Conservation (phyloP, 2,888 invertebrate species). For the Rhagophthalmus giganteus region DNA sequence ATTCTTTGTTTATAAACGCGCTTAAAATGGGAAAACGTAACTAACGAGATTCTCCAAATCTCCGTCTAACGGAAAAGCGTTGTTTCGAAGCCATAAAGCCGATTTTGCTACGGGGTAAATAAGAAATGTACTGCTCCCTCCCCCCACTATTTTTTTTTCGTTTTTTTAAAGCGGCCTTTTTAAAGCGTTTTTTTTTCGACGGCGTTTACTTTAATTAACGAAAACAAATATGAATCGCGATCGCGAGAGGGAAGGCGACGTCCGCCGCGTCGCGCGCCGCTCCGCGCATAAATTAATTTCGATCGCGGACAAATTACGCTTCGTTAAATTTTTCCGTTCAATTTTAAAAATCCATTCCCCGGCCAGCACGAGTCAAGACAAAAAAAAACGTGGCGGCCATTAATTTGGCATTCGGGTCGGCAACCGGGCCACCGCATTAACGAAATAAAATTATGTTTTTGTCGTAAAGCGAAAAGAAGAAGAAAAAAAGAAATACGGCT, state of each 20-base stretch:
- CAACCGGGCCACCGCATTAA: slow-evolving; percentile 2
- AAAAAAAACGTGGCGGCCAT: slow-evolving; percentile 1
- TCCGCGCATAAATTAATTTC: background rate
- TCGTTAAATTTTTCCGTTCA: background rate
- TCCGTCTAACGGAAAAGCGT: background rate
- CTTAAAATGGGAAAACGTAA: background rate
- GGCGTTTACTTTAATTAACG: too few relatives aligned
- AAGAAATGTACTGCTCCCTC: too few relatives aligned
- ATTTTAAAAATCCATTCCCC: slow-evolving; percentile 7
- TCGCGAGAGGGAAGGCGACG: too few relatives aligned
- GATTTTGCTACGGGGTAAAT: too few relatives aligned
- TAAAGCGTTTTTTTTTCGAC: too few relatives aligned
- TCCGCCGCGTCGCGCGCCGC: too few relatives aligned
- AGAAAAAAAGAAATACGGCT: slow-evolving; percentile 7
- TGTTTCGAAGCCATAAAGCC: background rate
- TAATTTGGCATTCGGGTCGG: slow-evolving; percentile 14
- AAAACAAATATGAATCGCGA: too few relatives aligned
- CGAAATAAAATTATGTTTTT: slow-evolving; percentile 11
- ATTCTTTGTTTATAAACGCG: background rate
- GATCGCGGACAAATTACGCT: background rate
- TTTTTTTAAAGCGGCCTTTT: background rate
- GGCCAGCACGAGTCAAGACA: slow-evolving; percentile 1
- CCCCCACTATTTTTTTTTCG: too few relatives aligned
- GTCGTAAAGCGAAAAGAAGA: slow-evolving; percentile 2
- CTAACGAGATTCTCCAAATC: background rate